These are phyloP conservation scores for Tenrec ecaudatus DNA, from an alignment of 2,113 vertebrate species.

Conservation along the genomic window DNA sequence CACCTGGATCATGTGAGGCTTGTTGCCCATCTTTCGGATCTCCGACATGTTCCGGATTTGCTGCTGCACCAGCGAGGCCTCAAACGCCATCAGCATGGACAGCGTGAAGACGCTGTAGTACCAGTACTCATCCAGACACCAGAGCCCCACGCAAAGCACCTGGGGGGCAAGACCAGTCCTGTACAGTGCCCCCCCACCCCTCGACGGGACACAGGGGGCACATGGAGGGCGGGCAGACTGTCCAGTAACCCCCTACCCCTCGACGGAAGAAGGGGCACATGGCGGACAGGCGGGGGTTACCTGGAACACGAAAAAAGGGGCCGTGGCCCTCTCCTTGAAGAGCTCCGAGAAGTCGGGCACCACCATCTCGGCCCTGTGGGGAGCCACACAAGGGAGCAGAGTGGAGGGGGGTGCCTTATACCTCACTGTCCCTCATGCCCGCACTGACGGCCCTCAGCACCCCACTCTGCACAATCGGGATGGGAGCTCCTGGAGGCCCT, in stretches of 20 bases:
- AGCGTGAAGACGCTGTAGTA: constrained; percentile 99
- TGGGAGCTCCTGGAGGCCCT: background rate
- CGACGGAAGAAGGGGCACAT: background rate
- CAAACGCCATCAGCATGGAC: constrained; percentile 97
- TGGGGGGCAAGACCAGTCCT: constrained; percentile 65
- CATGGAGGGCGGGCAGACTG: background rate
- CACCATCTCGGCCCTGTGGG: constrained; percentile 94
- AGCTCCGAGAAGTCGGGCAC: constrained; percentile 97
- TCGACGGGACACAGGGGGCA: background rate
- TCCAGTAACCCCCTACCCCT: background rate
- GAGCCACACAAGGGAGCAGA: background rate
- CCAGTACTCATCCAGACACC: constrained; percentile 99
- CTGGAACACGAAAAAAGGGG: constrained; percentile 98
- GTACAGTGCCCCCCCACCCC: background rate
- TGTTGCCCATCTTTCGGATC: constrained; percentile 97
- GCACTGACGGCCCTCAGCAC: background rate
- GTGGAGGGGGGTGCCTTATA: background rate
- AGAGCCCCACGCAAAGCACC: constrained; percentile 98
- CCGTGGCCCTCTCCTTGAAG: constrained; percentile 96
- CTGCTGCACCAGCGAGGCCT: constrained; percentile 97
- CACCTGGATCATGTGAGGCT: constrained; percentile 96
- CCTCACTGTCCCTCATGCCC: background rate
- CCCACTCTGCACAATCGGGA: background rate
- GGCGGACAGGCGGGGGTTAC: constrained; percentile 87
- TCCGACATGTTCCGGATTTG: constrained; percentile 98